Evolutionary conservation across 2,797 vertebrate genomes (phyloP).

Genomic region (Apogon hyalosoma): DNA sequence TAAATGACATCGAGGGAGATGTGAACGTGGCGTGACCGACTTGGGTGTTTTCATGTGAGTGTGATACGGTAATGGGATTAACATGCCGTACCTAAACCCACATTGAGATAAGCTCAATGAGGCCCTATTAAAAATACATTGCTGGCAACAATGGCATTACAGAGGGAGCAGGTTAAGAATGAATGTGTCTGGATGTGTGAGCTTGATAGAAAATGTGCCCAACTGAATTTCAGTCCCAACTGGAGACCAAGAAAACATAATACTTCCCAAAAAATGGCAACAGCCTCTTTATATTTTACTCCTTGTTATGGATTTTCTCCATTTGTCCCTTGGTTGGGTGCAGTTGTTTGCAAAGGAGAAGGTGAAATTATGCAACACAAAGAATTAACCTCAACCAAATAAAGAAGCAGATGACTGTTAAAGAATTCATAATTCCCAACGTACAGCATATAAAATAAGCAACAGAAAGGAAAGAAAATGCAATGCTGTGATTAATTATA

Average conservation of each 20-base stretch:
- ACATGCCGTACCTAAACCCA: slow-evolving; percentile 80
- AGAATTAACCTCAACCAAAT: neutral
- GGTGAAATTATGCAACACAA: neutral
- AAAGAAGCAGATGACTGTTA: neutral
- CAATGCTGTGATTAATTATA: neutral
- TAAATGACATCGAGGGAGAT: slow-evolving; percentile 74
- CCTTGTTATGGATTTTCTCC: neutral
- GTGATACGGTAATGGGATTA: slow-evolving; percentile 81
- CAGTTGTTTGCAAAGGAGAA: slow-evolving; percentile 6
- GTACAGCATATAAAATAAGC: neutral
- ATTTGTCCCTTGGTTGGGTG: slow-evolving; percentile 11
- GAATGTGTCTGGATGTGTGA: slow-evolving; percentile 28
- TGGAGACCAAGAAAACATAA: slow-evolving; percentile 10
- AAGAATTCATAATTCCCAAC: neutral
- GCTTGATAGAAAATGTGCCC: slow-evolving; percentile 40
- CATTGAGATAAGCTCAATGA: slow-evolving; percentile 81
- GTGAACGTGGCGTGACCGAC: slow-evolving; percentile 70
- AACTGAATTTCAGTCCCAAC: slow-evolving; percentile 23
- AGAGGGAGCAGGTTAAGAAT: slow-evolving; percentile 31
- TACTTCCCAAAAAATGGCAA: neutral
- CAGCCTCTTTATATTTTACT: neutral
- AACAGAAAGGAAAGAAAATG: neutral
- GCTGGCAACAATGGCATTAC: slow-evolving; percentile 61
- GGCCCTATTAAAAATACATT: slow-evolving; percentile 74
- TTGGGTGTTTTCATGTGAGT: slow-evolving; percentile 75